Evolutionary conservation across 1,140 invertebrate genomes (phyloP).

Genomic region (Globodera ellingtonae): DNA sequence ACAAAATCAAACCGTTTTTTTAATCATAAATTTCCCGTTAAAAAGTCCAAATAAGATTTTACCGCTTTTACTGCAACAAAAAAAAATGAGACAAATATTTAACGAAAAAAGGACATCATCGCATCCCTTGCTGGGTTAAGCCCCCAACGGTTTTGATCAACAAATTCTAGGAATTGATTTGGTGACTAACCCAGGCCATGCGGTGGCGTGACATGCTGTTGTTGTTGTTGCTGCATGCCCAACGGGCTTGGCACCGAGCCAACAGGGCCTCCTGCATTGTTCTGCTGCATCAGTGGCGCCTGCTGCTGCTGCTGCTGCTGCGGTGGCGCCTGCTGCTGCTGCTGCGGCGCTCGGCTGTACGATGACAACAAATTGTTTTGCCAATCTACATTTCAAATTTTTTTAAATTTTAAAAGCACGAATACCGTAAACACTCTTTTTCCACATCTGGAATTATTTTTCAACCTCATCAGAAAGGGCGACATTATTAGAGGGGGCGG

Average conservation of each 20-base stretch:
- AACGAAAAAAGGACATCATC: too few species aligned
- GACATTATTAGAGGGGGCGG: too few species aligned
- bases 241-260: background rate
- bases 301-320: constrained; percentile 21
- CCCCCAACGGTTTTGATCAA: too few species aligned
- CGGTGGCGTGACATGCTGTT: background rate
- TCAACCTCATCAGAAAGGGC: too few species aligned
- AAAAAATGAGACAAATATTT: too few species aligned
- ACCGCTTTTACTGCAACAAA: too few species aligned
- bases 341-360: constrained; percentile 30
- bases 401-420: background rate
- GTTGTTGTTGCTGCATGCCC: background rate
- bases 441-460: too few species aligned
- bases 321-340: background rate
- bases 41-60: too few species aligned
- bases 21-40: too few species aligned
- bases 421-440: too few species aligned
- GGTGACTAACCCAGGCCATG: background rate
- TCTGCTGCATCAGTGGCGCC: constrained; percentile 4
- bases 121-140: too few species aligned
- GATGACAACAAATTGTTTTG: constrained; percentile 39
- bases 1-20: too few species aligned
- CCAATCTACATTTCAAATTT: constrained; percentile 39
- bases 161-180: background rate
- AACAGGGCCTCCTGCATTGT: background rate